Evolutionary conservation across 2,797 vertebrate species (phyloP).

Genomic region (Borostomias antarcticus): DNA sequence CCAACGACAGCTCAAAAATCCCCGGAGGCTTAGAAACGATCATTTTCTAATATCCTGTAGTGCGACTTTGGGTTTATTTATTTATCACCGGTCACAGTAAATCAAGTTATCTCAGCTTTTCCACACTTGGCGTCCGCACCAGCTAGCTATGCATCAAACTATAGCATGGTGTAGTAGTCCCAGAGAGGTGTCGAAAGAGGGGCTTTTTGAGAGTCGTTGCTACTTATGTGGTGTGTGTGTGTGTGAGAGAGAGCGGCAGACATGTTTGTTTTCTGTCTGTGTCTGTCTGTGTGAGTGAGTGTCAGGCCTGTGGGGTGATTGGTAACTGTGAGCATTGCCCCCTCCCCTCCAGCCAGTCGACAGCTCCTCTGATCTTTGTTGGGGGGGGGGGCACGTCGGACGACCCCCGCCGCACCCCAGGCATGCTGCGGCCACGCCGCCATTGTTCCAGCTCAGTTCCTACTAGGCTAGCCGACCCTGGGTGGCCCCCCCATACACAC

Average conservation of each 20-base stretch:
- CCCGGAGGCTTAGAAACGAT: neutral
- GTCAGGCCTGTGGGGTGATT: too few species aligned
- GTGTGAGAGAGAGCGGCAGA: neutral
- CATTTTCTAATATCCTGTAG: neutral
- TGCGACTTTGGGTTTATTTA: too few species aligned
- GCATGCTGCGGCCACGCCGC: conserved; percentile 38
- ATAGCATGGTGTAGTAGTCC: neutral
- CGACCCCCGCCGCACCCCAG: conserved; percentile 23
- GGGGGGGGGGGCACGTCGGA: neutral
- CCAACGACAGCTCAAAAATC: conserved; percentile 15
- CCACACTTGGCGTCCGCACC: too few species aligned
- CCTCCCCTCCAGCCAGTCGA: neutral
- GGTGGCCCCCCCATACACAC: conserved; percentile 25
- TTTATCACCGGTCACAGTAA: too few species aligned
- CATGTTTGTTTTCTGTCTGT: neutral
- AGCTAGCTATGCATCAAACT: too few species aligned
- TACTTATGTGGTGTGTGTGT: neutral
- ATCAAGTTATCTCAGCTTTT: too few species aligned
- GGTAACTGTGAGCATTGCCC: neutral
- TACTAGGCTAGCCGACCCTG: conserved; percentile 37
- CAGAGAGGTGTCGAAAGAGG: neutral
- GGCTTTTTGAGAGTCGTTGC: too few species aligned
- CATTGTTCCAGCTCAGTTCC: conserved; percentile 51
- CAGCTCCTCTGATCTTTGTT: neutral
- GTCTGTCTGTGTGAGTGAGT: neutral